Evolutionary conservation across 2,113 vertebrate species (phyloP).

Genomic region (Rissa tridactyla): DNA sequence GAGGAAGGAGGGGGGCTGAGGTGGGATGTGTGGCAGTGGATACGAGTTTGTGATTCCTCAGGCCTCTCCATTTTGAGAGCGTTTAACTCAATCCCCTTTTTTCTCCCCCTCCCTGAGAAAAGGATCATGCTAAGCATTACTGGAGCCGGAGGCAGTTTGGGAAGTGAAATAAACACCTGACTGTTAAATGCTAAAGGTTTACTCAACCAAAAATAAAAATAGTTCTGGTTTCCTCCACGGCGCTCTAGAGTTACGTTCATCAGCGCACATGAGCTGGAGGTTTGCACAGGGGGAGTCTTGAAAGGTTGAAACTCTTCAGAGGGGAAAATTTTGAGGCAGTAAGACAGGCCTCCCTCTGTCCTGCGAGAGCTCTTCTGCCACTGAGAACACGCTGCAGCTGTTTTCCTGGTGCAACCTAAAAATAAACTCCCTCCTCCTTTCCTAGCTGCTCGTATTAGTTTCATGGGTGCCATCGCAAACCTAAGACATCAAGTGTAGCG

Average conservation of each 20-base stretch:
- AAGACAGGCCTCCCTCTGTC: not conserved
- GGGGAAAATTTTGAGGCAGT: conserved; percentile 6
- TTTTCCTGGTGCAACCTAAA: conserved; percentile 34
- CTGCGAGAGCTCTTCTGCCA: not conserved
- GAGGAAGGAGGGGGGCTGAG: not conserved
- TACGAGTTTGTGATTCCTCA: conserved; percentile 62
- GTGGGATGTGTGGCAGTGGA: conserved; percentile 42
- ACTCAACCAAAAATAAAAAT: conserved; percentile 68
- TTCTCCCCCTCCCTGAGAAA: not conserved
- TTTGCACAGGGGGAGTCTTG: conserved; percentile 16
- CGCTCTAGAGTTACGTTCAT: conserved; percentile 45
- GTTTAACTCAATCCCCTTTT: conserved; percentile 31
- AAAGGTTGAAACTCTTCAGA: conserved; percentile 1
- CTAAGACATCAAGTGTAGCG: not conserved
- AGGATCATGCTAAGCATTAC: conserved; percentile 56
- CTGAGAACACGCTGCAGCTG: conserved; percentile 45
- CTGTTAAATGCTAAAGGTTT: conserved; percentile 74
- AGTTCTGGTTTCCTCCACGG: conserved; percentile 53
- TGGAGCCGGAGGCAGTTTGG: conserved; percentile 63
- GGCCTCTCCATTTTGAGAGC: conserved; percentile 48
- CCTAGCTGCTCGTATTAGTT: not conserved
- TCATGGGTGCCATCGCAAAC: not conserved
- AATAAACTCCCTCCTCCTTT: conserved; percentile 36
- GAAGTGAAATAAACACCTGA: conserved; percentile 76
- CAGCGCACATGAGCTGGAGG: not conserved